Conservation (phyloP, 2,113 vertebrate genomes). For the Myxocyprinus asiaticus region DNA sequence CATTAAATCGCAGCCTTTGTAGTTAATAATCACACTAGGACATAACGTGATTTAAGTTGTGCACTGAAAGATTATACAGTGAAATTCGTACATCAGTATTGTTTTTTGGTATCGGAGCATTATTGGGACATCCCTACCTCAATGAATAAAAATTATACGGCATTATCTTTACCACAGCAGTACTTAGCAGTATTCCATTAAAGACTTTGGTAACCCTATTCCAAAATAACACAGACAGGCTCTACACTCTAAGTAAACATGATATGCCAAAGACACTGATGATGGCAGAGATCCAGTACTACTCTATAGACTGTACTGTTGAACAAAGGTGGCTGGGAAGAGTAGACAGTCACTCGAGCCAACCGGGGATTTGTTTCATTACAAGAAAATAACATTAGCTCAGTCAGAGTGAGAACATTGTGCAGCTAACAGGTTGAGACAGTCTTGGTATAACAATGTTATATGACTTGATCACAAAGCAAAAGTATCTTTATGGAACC, state of each 20-base stretch:
- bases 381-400: neutral
- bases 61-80: too few relatives aligned
- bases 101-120: too few relatives aligned
- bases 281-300: conserved; percentile 32
- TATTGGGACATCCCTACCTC: too few relatives aligned
- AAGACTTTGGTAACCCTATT: too few relatives aligned
- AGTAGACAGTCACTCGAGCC: conserved; percentile 13
- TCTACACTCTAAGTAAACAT: neutral
- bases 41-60: too few relatives aligned
- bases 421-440: neutral
- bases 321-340: conserved; percentile 29
- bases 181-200: too few relatives aligned
- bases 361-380: conserved; percentile 13
- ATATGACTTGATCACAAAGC: neutral
- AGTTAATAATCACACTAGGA: too few relatives aligned
- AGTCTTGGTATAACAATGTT: neutral
- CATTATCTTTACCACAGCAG: too few relatives aligned
- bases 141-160: too few relatives aligned
- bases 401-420: neutral
- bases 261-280: neutral
- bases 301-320: conserved; percentile 23
- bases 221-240: neutral
- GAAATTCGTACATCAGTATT: too few relatives aligned
- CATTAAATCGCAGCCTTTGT: too few relatives aligned
- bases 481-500: neutral